Base-by-base conservation (phyloP, 35 echinoderm and acorn worm genomes). In the Lytechinus variegatus region DNA sequence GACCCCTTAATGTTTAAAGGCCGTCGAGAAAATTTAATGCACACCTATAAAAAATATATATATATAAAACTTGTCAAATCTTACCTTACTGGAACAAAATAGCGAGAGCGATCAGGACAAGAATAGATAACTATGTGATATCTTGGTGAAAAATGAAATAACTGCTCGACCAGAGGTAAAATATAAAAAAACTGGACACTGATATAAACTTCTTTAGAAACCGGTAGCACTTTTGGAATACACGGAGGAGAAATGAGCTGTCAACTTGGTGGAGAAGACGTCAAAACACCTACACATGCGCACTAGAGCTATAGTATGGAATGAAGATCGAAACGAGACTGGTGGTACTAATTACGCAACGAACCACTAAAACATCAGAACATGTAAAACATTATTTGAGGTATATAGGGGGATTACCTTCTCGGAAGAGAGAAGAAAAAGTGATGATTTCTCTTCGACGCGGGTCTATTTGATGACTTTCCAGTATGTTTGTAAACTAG, bases 251-350 rank as follows among this genome's bases (percentile, higher is more conserved):
- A 79, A 79, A 90, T 54, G 88, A 90, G 52, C 88, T 90, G 88
- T 54, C 88, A 90, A 90, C 88, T 90, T 33, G 16, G 19, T 79
- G 24, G 14, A 79, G 16, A n/a, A 24, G 19, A 79, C 66, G 66
- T 79, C 66, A 79, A 79, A 79, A 79, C 8, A 24, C 52, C 29
- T 90, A 90, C 88, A 90, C 88, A 90, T 90, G 88, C 88, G 88
- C 88, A 90, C 52, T 90, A 90, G 88, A 13, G 28, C 88, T 54
- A n/a, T n/a, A 10, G 88, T 16, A 5, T 90, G 88, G 88, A 52
- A 21, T 90, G 33, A 21, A 27, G 1, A 4, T 27, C 88, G 88
- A 52, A 54, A 8, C 28, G 5, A 13, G 56, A 13, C 9, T 58
- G 28, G 13, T 51, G 9, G 27, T 10, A 90, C 16, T 90, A 90